Conservation (phyloP, 2,113 vertebrate genomes). For the Syngnathus floridae region DNA sequence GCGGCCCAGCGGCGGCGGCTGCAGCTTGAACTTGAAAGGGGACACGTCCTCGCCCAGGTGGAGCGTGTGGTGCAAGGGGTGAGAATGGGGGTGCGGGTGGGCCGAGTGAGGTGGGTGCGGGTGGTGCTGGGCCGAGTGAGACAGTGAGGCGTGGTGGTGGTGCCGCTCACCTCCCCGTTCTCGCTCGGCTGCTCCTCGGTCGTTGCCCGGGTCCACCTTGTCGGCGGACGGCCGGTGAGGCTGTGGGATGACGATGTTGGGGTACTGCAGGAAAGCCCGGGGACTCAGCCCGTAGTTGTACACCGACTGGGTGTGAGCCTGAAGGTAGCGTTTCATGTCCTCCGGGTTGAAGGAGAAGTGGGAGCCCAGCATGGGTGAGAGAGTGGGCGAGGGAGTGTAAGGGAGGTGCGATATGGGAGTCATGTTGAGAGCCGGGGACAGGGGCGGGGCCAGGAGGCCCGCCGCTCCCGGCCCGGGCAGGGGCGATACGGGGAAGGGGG, state of each 20-base stretch:
- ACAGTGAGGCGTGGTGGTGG: conserved; percentile 54
- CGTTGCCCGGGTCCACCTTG: conserved; percentile 48
- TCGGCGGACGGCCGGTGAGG: conserved; percentile 76
- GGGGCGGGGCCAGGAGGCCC: conserved; percentile 75
- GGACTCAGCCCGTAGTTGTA: conserved; percentile 92
- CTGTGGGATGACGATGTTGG: conserved; percentile 81
- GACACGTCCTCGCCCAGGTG: conserved; percentile 72
- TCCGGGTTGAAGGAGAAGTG: conserved; percentile 89
- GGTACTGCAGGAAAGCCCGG: conserved; percentile 85
- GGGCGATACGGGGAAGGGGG: conserved; percentile 83
- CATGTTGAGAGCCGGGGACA: conserved; percentile 83
- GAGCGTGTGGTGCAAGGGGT: conserved; percentile 61
- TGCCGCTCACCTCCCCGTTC: conserved; percentile 55
- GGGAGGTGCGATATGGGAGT: conserved; percentile 81
- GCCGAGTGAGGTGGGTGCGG: conserved; percentile 53
- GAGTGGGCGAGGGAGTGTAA: conserved; percentile 83
- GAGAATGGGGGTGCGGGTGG: conserved; percentile 57
- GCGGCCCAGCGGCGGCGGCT: conserved; percentile 80
- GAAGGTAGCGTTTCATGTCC: conserved; percentile 91
- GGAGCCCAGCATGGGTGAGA: conserved; percentile 86
- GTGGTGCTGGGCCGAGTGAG: conserved; percentile 55
- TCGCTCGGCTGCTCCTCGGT: conserved; percentile 46
- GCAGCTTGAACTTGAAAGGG: conserved; percentile 89
- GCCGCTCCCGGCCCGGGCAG: conserved; percentile 74
- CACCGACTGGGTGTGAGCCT: conserved; percentile 87